Evolutionary conservation across 2,113 vertebrate species (phyloP).

Genomic region (Anguilla rostrata): DNA sequence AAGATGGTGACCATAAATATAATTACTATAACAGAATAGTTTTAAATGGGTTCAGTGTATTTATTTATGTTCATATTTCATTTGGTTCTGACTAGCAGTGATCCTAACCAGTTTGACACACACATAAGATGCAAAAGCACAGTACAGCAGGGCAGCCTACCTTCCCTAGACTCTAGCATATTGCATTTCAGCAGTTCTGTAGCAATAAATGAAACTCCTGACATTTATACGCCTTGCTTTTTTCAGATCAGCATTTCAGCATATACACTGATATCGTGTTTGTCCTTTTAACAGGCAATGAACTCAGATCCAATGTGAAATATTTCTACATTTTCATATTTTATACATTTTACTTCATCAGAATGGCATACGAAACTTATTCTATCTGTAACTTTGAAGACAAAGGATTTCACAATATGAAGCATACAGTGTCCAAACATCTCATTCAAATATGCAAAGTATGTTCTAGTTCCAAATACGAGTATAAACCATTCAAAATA

Average conservation of each 20-base stretch:
- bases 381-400: background rate
- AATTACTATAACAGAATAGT: background rate
- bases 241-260: background rate
- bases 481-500: background rate
- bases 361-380: background rate
- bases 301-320: background rate
- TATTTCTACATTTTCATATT: background rate
- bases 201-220: constrained; percentile 4
- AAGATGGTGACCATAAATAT: background rate
- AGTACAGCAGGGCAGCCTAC: background rate
- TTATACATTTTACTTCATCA: background rate
- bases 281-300: background rate
- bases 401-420: background rate
- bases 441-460: background rate
- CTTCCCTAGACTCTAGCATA: background rate
- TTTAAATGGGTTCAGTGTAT: background rate
- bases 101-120: background rate
- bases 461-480: background rate
- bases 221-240: background rate
- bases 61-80: background rate
- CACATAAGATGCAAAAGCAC: background rate
- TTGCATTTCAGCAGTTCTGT: background rate
- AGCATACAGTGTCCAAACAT: background rate
- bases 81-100: background rate
- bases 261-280: background rate